Evolutionary conservation across 2,113 vertebrate genomes (phyloP).

Genomic region (Rhodinocichla rosea): DNA sequence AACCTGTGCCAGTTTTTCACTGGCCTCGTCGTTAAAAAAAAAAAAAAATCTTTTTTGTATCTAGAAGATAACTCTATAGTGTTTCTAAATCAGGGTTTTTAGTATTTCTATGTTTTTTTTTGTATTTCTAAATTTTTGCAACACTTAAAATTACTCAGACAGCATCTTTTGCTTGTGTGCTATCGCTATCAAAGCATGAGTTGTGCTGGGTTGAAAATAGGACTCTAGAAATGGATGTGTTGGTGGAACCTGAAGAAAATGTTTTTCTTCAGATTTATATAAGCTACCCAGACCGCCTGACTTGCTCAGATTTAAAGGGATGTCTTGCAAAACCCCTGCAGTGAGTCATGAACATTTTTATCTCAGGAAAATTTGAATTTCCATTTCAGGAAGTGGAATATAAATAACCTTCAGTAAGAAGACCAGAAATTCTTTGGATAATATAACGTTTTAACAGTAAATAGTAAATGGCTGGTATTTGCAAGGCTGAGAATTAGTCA

Average conservation of each 20-base stretch:
- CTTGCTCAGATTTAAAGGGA: background rate
- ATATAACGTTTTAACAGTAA: background rate
- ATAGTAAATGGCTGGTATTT: background rate
- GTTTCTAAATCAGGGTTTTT: background rate
- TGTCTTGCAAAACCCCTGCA: background rate
- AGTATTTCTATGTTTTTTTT: background rate
- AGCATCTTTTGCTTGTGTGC: background rate
- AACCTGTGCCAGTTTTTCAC: background rate
- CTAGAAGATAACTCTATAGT: background rate
- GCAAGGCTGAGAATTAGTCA: background rate
- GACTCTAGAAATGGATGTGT: background rate
- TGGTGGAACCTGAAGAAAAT: background rate
- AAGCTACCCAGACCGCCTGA: background rate
- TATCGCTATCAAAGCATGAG: background rate
- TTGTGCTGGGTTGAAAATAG: background rate
- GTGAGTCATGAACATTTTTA: conserved; percentile 15
- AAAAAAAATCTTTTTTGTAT: background rate
- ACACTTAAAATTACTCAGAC: background rate
- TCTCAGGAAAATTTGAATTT: conserved; percentile 7
- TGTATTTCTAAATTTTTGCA: background rate
- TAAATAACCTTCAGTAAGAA: background rate
- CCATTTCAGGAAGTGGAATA: conserved; percentile 23
- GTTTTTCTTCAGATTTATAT: background rate
- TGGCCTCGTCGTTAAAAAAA: background rate
- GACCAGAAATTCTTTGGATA: background rate